These are phyloP conservation scores for Casuarius casuarius DNA, from an alignment of 2,113 vertebrate genomes.

Conservation along the genomic window DNA sequence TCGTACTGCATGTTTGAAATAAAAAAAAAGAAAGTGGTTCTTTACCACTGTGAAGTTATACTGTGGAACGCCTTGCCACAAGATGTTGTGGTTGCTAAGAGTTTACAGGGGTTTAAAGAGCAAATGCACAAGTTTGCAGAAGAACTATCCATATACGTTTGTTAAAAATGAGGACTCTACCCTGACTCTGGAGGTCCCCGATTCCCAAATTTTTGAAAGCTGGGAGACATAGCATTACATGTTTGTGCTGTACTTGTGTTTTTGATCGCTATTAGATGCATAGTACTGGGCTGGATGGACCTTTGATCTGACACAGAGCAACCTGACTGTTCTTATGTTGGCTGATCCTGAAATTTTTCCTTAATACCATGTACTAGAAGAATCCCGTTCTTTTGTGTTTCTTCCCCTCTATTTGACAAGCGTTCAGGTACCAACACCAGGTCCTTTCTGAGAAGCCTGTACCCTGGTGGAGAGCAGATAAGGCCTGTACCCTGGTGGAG, in stretches of 20 bases:
- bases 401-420: background rate
- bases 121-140: background rate
- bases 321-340: accelerated
- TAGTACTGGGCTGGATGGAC: background rate
- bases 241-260: background rate
- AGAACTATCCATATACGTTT: background rate
- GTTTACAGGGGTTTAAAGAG: background rate
- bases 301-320: background rate
- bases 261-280: background rate
- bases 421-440: background rate
- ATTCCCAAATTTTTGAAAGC: background rate
- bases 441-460: background rate
- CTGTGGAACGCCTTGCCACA: background rate
- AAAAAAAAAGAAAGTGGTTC: background rate
- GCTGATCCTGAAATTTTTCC: background rate
- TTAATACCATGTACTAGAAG: background rate
- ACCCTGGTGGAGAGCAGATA: background rate
- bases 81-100: background rate
- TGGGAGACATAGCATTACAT: background rate
- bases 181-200: background rate
- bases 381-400: background rate
- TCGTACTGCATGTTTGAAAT: background rate
- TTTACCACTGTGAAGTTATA: background rate
- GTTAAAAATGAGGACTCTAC: background rate
- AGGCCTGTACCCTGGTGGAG: background rate